Evolutionary conservation across 2,888 invertebrate genomes (phyloP).

Genomic region (Aromia moschata): DNA sequence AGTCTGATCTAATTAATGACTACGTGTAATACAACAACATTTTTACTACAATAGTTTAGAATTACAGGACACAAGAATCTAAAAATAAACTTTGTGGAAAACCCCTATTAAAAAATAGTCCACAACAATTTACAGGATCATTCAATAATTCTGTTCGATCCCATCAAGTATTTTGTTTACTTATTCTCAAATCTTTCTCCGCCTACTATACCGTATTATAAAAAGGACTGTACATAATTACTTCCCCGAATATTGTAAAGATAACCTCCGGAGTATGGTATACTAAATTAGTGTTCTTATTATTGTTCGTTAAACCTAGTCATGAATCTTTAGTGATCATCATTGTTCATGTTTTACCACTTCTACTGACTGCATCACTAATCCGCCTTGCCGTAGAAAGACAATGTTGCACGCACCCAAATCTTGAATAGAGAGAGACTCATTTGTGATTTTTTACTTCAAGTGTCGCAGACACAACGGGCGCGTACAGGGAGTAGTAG

Average conservation of each 20-base stretch:
- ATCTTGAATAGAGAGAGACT: constrained; percentile 49
- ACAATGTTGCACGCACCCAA: constrained; percentile 56
- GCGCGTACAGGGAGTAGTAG: constrained; percentile 29
- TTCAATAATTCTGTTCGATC: too few species aligned
- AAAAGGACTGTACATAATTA: constrained; percentile 40
- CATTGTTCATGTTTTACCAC: constrained; percentile 54
- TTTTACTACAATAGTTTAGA: too few species aligned
- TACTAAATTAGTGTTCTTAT: constrained; percentile 48
- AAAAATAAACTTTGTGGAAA: too few species aligned
- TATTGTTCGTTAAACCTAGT: constrained; percentile 19
- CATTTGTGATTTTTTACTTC: constrained; percentile 58
- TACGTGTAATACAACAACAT: too few species aligned
- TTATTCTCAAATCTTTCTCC: too few species aligned
- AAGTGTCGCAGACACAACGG: constrained; percentile 52
- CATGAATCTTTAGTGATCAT: constrained; percentile 29
- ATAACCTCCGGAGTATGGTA: constrained; percentile 42
- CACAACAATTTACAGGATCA: too few species aligned
- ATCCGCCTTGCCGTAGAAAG: constrained; percentile 56
- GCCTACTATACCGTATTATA: too few species aligned
- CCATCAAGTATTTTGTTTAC: too few species aligned
- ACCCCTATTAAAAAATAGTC: too few species aligned
- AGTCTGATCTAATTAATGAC: too few species aligned
- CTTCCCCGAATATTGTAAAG: constrained; percentile 39
- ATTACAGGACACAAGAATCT: too few species aligned
- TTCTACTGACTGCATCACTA: constrained; percentile 59